Base-by-base conservation (phyloP, 1,140 invertebrate species). In the Drosophila cardini region DNA sequence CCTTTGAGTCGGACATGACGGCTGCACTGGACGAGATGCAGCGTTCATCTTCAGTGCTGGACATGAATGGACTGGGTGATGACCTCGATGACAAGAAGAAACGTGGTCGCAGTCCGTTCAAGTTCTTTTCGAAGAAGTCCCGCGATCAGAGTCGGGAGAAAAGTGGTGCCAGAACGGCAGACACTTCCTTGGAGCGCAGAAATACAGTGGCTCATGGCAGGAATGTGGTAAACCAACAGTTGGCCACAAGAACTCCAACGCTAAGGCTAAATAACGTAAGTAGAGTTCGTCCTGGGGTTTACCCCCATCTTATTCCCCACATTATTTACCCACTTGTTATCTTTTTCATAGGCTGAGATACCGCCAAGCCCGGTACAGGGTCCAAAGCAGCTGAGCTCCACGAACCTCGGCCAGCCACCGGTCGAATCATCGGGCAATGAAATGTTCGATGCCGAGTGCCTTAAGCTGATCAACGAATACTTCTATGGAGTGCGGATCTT, bases 391-490 rank as follows among this genome's bases (percentile, higher is more conserved):
- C 94, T 97, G 93, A 96, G 96, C 0, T 94, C 95, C 0, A 92
- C 92, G 10, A 93, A 93, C 10, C 92, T 96, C 1, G 94, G 94
- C 0, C 94, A 94, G 7, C 94, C 94, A 1, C 94, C 95, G 5
- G 94, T 96, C 0, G 96, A 97, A 90, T 94, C 95, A 0, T 95
- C 96, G 46, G 96, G 96, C 64, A 95, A 96, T 82, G 96, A 98
- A 91, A 95, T 97, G 64, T 97, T 95, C 82, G 97, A 98, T 85
- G 93, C 94, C 0, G 97, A 97, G 55, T 98, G 97, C 89, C 93
- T 99, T 36, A 98, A 98, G 90, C 93, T 98, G 7, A 98, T 99
- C 86, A 98, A 99, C 91, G 98, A 99, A 93, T 99, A 99, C 92
- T 99, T 98, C 93, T 99, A 99, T 90, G 98, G 97, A 13, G 95